Conservation (phyloP, 2,113 vertebrate species). For the Jacana jacana region DNA sequence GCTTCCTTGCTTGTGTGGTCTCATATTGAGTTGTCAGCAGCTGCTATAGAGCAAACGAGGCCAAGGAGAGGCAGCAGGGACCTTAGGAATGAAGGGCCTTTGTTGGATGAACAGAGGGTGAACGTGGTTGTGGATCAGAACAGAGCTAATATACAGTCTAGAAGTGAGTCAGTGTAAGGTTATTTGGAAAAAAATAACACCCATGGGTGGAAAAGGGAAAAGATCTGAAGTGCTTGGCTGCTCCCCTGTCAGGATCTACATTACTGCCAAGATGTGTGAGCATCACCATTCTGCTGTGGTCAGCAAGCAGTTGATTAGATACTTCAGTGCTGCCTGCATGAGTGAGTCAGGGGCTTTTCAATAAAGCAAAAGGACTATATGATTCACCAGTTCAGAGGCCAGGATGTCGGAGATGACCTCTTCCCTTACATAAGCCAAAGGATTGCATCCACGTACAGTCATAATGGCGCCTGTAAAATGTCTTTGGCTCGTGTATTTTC, state of each 20-base stretch:
- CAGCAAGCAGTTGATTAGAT: neutral
- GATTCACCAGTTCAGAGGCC: neutral
- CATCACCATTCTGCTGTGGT: neutral
- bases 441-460: neutral
- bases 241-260: fast-evolving
- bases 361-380: neutral
- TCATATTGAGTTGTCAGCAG: neutral
- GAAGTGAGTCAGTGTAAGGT: neutral
- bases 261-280: neutral
- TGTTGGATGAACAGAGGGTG: neutral
- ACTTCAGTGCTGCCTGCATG: fast-evolving
- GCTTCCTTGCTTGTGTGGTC: neutral
- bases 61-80: neutral
- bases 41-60: fast-evolving
- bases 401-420: neutral
- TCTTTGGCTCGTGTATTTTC: neutral
- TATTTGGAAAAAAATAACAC: neutral
- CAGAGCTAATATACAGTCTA: neutral
- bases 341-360: neutral
- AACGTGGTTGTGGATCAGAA: neutral
- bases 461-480: neutral
- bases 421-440: neutral
- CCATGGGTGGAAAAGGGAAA: neutral
- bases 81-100: neutral
- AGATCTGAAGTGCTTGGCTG: neutral